Conservation (phyloP, 2,113 vertebrate species). For the Glaucidium brasilianum region DNA sequence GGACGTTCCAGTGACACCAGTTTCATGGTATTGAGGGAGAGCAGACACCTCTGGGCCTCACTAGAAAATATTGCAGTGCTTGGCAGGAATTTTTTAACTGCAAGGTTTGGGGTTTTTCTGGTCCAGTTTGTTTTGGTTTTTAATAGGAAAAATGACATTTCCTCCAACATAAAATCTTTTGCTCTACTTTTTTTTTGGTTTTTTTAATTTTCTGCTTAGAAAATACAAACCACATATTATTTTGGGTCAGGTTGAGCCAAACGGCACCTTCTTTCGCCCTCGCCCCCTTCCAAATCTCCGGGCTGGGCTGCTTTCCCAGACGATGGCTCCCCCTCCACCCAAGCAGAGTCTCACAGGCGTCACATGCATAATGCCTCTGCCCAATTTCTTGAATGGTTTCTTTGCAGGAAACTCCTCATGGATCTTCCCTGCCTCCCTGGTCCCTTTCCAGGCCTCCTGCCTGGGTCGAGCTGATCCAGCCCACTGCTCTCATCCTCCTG, state of each 20-base stretch:
- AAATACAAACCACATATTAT: not conserved
- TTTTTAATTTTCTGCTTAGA: not conserved
- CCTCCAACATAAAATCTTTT: not conserved
- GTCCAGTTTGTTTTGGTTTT: not conserved
- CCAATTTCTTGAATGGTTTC: not conserved
- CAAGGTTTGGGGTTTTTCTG: not conserved
- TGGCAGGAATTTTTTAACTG: not conserved
- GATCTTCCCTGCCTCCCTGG: not conserved
- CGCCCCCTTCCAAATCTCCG: rapidly evolving
- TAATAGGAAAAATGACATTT: slow-evolving; percentile 21
- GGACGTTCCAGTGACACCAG: not conserved
- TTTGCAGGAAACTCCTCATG: slow-evolving; percentile 34
- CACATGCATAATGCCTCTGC: not conserved
- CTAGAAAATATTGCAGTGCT: not conserved
- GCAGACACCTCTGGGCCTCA: not conserved
- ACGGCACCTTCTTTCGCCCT: not conserved
- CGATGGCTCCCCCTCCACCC: not conserved
- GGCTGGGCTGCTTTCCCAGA: slow-evolving; percentile 26
- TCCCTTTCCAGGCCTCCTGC: not conserved
- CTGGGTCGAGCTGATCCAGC: not conserved
- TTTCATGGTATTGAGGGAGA: not conserved
- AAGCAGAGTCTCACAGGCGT: not conserved
- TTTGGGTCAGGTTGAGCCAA: not conserved
- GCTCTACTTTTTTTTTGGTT: not conserved
- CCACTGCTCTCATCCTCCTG: not conserved